Evolutionary conservation across 2,797 vertebrate genomes (phyloP), one percentile per base, ranked within the genome.

Genomic region (Helostoma temminkii): DNA sequence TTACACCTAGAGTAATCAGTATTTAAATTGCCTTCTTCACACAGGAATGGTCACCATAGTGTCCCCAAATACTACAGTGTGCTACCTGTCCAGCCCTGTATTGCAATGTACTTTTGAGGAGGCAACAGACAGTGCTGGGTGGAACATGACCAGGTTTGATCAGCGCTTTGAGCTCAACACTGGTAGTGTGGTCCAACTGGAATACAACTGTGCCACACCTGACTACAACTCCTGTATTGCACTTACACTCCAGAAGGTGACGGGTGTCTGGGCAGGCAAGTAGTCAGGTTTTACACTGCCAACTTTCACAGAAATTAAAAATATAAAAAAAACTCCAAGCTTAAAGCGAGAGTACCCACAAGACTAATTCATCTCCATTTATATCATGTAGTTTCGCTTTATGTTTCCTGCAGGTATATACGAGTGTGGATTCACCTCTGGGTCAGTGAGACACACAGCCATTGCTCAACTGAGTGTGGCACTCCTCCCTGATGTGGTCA

Each of bases 401-500:
- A 15, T 76, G 36, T 55, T 58, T 22, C n/a, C 71, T 54, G 28
- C 75, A 95, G 94, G 94, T 34, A 67, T 0, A 0, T 94, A 92
- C 6, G 80, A 80, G 69, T 95, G 94, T 65, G 78, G 82, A 12
- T 93, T 95, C 70, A 85, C 32, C 0, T 48, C 0, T 0, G 91
- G 89, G 0, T 74, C 84, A 15, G 18, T 94, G 42, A 75, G 65
- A 1, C 89, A 94, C 61, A 74, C 37, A 21, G 92, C 89, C 60
- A 71, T 2, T 4, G 1, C 64, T 24, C 0, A 18, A 0, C 2
- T 95, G 14, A 4, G 0, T 0, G 89, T 94, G 14, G 84, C 81
- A 0, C 50, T 84, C 1, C 90, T 95, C 9, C 94, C 94, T 5
- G 92, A 94, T 18, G 2, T 1, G 0, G 87, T 94, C 64, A 55